Base-by-base conservation (phyloP, 2,113 vertebrate species). In the Leptocoma aspasia region DNA sequence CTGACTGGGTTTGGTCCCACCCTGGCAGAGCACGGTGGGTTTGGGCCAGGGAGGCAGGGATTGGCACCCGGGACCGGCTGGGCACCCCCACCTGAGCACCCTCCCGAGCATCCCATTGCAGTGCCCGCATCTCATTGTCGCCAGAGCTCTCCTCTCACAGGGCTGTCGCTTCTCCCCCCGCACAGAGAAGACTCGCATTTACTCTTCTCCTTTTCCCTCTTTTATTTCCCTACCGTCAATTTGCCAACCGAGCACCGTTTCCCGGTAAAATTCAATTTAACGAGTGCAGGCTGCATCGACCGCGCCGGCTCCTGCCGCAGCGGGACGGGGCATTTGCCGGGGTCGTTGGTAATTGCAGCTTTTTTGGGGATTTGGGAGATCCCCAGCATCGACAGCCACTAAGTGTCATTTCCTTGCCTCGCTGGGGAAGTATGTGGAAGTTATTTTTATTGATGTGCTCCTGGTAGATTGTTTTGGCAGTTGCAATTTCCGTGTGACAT, bases 391-490 rank as follows among this genome's bases (percentile, higher is more conserved):
- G 35, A 50, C 52, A 90, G 66, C 76, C 73, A 8, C 73, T 9
- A 7, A 71, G 39, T 56, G 85, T 75, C 61, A 59, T 80, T 85
- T 68, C 61, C 61, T 80, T 66, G 63, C 56, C 86, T 94, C 20
- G 2, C 76, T 47, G 78, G 85, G 47, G 50, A 78, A 93, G 81
- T 91, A 77, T 35, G 72, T 35, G 77, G 18, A 63, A 93, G 70
- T 93, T 95, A 47, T 93, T 96, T 92, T 91, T 83, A 65, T 73
- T 83, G 80, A 69, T 23, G 64, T 65, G 17, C 59, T 86, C 54
- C 83, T 56, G 82, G 63, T 92, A 77, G 89, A 81, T 86, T 73
- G 56, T 77, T 96, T 92, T 86, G 95, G 94, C 91, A 90, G 89
- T 15, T 50, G 41, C 82, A 92, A 77, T 86, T 92, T 91, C 91